phyloP scores from a whole-genome alignment of 2,113 vertebrate species.

The Notarius quadriscutis region DNA sequence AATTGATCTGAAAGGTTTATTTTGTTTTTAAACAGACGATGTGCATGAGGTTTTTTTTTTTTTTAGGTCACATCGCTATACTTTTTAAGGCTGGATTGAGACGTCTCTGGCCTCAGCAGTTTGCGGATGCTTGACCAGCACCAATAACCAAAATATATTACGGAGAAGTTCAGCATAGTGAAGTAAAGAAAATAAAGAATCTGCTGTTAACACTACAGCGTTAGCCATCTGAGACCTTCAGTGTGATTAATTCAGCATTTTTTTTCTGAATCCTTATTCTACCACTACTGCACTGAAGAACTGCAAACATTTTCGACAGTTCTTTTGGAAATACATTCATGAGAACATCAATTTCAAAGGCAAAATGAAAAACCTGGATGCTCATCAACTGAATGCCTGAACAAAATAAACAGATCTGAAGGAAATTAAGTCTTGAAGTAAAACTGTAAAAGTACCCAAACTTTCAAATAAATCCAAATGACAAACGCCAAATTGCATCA shows the following conservation, averaged over 20 bases:
- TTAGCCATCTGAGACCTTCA: neutral
- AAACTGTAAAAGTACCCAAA: slow-evolving; percentile 9
- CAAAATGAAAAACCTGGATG: slow-evolving; percentile 14
- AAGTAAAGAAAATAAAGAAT: neutral
- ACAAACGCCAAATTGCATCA: neutral
- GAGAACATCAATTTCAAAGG: slow-evolving; percentile 44
- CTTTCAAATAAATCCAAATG: neutral
- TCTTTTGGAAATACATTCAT: slow-evolving; percentile 50
- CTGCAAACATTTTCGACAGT: neutral
- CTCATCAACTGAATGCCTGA: neutral
- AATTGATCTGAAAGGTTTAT: neutral
- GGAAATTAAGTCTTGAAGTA: neutral
- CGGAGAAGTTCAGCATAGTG: neutral
- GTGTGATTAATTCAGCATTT: neutral
- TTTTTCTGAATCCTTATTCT: neutral
- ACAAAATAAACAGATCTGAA: neutral
- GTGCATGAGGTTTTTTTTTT: neutral
- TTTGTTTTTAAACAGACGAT: neutral
- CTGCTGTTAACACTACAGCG: neutral
- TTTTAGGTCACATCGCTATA: neutral
- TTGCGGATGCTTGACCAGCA: neutral
- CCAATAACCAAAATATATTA: neutral
- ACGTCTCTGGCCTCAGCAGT: neutral
- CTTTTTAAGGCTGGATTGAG: neutral
- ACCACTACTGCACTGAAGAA: neutral